Conservation (phyloP, 2,113 vertebrate genomes). For the Corythornis cristatus region DNA sequence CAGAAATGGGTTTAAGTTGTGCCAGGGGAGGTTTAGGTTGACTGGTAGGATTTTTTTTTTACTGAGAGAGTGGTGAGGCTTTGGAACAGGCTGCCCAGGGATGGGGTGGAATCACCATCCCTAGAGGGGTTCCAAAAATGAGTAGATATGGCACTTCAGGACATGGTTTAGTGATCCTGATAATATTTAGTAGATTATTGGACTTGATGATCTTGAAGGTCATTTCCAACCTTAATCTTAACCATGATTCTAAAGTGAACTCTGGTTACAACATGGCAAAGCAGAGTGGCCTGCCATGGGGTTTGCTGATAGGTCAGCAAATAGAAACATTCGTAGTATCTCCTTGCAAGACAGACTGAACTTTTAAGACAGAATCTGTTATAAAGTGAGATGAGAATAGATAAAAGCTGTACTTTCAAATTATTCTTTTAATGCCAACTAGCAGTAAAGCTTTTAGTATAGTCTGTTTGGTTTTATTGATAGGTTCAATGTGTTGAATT, state of each 20-base stretch:
- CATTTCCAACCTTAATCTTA: too few relatives aligned
- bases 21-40: too few relatives aligned
- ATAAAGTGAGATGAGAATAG: conserved; percentile 56
- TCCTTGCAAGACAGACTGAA: background rate
- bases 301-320: background rate
- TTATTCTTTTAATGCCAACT: conserved; percentile 69
- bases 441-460: conserved; percentile 67
- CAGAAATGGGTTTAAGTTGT: too few relatives aligned
- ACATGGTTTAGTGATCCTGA: too few relatives aligned
- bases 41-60: too few relatives aligned
- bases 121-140: too few relatives aligned
- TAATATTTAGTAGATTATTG: too few relatives aligned
- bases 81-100: too few relatives aligned
- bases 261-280: background rate
- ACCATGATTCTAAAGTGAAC: background rate
- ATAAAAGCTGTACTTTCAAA: conserved; percentile 58
- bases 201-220: too few relatives aligned
- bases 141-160: too few relatives aligned
- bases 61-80: too few relatives aligned
- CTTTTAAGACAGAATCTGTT: conserved; percentile 9
- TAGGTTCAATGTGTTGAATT: conserved; percentile 22
- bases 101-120: too few relatives aligned
- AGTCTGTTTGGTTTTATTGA: conserved; percentile 47
- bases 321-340: background rate
- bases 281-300: background rate